phyloP scores from a whole-genome alignment of 2,113 vertebrate species.

The Tringa solitaria region DNA sequence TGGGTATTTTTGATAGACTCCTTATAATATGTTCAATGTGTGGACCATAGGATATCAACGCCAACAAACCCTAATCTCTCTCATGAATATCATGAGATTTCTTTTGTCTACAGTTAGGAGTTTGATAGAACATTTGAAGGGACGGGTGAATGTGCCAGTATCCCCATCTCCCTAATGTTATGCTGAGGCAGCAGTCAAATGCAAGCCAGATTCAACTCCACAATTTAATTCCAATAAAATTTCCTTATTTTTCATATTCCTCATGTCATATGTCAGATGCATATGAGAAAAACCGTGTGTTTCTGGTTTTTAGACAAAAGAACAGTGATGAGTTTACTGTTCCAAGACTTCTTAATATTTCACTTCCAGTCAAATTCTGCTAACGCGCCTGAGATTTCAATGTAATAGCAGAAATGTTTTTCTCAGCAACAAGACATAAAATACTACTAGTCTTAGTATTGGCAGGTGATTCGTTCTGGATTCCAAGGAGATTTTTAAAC shows the following conservation, averaged over 20 bases:
- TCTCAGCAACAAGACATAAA: neutral
- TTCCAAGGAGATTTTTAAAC: neutral
- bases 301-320: neutral
- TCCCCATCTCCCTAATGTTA: neutral
- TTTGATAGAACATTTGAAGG: neutral
- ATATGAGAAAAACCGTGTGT: neutral
- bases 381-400: neutral
- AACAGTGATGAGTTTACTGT: neutral
- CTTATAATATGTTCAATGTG: neutral
- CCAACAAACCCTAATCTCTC: neutral
- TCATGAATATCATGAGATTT: neutral
- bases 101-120: neutral
- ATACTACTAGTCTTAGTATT: neutral
- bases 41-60: neutral
- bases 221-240: neutral
- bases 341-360: neutral
- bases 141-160: neutral
- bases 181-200: neutral
- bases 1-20: neutral
- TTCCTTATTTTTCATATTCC: neutral
- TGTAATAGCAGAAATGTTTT: neutral
- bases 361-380: neutral
- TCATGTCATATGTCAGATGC: neutral
- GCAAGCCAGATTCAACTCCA: neutral
- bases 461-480: neutral